Percentiles rank a stretch among this genome's conserved stretches.
These are phyloP conservation scores for Ectropis crepuscularia DNA, from an alignment of 2,888 invertebrate genomes.

Conservation along the genomic window DNA sequence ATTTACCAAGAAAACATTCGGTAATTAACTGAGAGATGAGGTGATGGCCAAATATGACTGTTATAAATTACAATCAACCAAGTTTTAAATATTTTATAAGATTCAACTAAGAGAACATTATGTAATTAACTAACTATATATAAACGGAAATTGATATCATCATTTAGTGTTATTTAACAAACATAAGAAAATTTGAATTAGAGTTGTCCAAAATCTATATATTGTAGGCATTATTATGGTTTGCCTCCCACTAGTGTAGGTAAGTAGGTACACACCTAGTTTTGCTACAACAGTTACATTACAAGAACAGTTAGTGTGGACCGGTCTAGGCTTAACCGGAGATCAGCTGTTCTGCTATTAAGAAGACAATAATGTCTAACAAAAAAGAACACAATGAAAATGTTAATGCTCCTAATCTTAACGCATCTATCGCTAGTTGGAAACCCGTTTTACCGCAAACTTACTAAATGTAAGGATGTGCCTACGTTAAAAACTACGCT, in stretches of 20 bases:
- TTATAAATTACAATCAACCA: no score
- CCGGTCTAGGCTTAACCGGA: slow-evolving; percentile 46
- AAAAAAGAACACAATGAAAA: slow-evolving; percentile 27
- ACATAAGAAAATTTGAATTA: no score
- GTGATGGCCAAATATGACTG: no score
- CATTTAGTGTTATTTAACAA: no score
- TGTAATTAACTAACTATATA: no score
- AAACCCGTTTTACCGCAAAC: slow-evolving; percentile 18
- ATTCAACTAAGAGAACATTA: no score
- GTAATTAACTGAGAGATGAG: no score
- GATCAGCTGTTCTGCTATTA: slow-evolving; percentile 55
- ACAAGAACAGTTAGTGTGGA: slow-evolving; percentile 49
- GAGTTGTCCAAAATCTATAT: no score
- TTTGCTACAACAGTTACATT: slow-evolving; percentile 44
- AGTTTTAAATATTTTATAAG: no score
- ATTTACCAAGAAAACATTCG: no score
- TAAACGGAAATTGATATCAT: no score
- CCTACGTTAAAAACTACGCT: no score
- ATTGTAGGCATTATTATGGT: background rate
- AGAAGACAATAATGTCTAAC: slow-evolving; percentile 22
- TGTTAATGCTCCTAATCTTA: slow-evolving; percentile 12
- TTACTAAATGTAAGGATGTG: background rate
- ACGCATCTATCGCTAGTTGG: slow-evolving; percentile 8
- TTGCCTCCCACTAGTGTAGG: background rate
- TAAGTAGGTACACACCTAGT: slow-evolving; percentile 36